Evolutionary conservation across 92 coral and sea anemone species (phyloP).

Genomic region (Palythoa grandis): DNA sequence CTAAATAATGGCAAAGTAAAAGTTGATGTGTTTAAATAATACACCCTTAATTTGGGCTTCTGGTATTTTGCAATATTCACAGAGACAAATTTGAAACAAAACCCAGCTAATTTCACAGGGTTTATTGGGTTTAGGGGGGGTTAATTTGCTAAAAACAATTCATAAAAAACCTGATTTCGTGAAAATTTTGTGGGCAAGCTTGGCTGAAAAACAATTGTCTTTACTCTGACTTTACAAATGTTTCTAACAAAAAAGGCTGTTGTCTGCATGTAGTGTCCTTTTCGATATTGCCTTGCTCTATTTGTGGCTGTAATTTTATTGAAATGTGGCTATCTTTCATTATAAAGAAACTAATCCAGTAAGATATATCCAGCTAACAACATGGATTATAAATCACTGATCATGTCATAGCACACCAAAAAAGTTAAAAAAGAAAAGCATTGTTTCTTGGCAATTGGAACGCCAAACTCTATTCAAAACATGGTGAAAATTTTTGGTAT

Average conservation of each 20-base stretch:
- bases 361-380: not conserved
- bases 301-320: not conserved
- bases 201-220: not conserved
- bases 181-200: not conserved
- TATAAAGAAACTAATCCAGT: not conserved
- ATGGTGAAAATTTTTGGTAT: no score
- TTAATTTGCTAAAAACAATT: no score
- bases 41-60: no score
- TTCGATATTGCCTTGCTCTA: not conserved
- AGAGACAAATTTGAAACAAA: no score
- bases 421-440: not conserved
- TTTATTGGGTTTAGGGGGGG: no score
- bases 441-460: not conserved
- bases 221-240: not conserved
- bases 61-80: no score
- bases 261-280: not conserved
- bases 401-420: not conserved
- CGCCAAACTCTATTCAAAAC: no score
- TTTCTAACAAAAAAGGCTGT: constrained; percentile 1
- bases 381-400: not conserved
- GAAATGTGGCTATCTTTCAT: not conserved
- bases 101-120: no score
- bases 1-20: not conserved
- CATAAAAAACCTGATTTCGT: no score
- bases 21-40: no score